These are phyloP conservation scores for Tigriopus japonicus DNA, from an alignment of 1,140 invertebrate species.

Conservation along the genomic window DNA sequence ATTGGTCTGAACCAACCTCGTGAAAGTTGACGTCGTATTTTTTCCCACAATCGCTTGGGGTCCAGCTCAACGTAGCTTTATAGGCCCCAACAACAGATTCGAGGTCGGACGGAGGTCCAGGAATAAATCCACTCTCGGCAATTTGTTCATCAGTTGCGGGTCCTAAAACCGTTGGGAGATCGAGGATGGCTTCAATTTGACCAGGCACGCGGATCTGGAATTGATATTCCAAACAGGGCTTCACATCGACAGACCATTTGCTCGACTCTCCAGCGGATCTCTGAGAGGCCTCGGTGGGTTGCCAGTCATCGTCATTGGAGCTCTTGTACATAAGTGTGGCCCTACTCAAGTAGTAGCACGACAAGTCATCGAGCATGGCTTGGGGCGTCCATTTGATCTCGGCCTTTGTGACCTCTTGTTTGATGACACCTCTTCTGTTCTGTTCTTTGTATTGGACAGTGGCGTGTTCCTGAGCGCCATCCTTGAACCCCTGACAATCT, in stretches of 20 bases:
- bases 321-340: slow-evolving; percentile 3
- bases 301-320: background rate
- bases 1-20: background rate
- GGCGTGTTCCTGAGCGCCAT: background rate
- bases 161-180: background rate
- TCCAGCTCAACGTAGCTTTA: background rate
- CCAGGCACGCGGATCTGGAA: background rate
- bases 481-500: background rate
- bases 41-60: background rate
- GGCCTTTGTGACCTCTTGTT: background rate
- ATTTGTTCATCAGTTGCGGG: background rate
- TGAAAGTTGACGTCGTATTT: slow-evolving; percentile 6
- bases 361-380: background rate
- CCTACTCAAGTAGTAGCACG: background rate
- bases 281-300: background rate
- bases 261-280: background rate
- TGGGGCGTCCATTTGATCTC: slow-evolving; percentile 3
- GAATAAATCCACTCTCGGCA: slow-evolving; percentile 2
- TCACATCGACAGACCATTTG: background rate
- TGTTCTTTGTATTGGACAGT: background rate
- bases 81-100: background rate
- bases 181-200: background rate
- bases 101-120: background rate
- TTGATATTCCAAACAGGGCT: slow-evolving; percentile 5
- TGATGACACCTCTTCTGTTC: background rate